Evolutionary conservation across 2,113 vertebrate genomes (phyloP).

Genomic region (Saguinus midas): DNA sequence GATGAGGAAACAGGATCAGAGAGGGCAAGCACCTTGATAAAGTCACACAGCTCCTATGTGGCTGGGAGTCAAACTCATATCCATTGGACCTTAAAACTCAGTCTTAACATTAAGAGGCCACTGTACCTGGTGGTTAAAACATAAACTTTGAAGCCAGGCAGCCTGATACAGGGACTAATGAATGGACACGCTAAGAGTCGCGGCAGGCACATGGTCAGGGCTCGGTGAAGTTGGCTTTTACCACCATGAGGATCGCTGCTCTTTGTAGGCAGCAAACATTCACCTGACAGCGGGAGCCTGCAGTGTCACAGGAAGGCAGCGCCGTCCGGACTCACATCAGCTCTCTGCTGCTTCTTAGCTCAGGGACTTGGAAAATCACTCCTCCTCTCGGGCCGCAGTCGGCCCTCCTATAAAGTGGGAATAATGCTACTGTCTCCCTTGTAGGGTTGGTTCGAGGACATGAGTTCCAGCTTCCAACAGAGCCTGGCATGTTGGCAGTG

Average conservation of each 20-base stretch:
- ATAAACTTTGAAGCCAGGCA: background rate
- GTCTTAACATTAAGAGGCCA: background rate
- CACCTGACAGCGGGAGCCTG: background rate
- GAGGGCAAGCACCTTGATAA: background rate
- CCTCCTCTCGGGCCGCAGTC: background rate
- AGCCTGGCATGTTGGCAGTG: background rate
- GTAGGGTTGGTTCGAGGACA: fast-evolving
- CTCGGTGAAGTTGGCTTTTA: fast-evolving
- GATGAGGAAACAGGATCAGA: background rate
- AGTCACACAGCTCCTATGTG: background rate
- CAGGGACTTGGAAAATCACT: background rate
- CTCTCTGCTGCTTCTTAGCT: background rate
- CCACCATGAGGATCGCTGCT: fast-evolving
- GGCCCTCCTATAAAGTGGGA: background rate
- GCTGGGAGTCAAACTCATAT: background rate
- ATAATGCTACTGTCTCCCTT: background rate
- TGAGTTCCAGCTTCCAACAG: background rate
- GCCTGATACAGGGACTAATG: background rate
- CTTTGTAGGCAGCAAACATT: background rate
- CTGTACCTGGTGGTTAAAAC: background rate
- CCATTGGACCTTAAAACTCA: background rate
- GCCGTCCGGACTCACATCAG: background rate
- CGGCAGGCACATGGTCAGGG: fast-evolving
- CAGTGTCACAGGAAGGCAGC: background rate
- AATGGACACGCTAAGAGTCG: fast-evolving